A percentile compares a stretch with the other conserved stretches of the same genome.
Evolutionary conservation across 2,113 vertebrate species (phyloP).

Genomic region (Trichechus manatus): DNA sequence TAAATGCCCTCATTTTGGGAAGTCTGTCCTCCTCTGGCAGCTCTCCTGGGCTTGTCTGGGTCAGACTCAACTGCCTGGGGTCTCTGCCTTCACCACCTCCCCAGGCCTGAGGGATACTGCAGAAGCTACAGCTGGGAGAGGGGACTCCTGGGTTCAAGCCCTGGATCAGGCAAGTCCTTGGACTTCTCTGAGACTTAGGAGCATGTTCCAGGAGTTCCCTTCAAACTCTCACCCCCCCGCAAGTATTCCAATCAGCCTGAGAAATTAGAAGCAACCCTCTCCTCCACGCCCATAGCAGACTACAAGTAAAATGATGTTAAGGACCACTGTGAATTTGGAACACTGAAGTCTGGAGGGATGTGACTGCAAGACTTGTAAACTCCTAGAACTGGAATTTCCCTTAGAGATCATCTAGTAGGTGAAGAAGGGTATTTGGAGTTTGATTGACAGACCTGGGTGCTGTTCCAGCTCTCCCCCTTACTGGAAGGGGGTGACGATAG

Average conservation of each 20-base stretch:
- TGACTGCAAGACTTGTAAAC: background rate
- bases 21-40: conserved; percentile 15
- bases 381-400: background rate
- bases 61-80: background rate
- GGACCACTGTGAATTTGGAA: background rate
- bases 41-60: conserved; percentile 33
- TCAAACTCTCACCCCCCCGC: too few relatives aligned
- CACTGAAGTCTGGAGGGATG: background rate
- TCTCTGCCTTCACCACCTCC: background rate
- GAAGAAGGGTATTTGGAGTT: background rate
- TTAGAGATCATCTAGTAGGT: background rate
- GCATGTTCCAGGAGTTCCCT: background rate
- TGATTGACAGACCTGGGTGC: background rate
- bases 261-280: background rate
- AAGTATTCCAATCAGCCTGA: background rate
- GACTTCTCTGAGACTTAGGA: background rate
- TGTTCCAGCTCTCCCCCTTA: background rate
- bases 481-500: background rate
- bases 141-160: too few relatives aligned
- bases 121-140: background rate
- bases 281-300: background rate
- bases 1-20: conserved; percentile 59
- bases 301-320: background rate
- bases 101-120: background rate
- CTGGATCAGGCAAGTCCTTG: too few relatives aligned